phyloP scores from a whole-genome alignment of 2,888 invertebrate species.

The Bombylius major region DNA sequence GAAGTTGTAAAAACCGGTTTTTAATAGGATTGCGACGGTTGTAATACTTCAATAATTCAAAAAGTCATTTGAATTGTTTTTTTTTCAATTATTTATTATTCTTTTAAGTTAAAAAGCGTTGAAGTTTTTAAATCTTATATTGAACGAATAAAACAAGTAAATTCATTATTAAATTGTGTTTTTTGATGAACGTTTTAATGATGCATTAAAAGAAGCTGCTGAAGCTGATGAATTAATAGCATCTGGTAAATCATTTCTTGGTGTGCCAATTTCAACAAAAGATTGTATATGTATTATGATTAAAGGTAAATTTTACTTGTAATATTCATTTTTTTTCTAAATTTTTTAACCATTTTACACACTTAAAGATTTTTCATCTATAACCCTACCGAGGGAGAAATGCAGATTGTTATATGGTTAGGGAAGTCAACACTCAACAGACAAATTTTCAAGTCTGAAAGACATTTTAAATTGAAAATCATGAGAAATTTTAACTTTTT shows the following conservation, averaged over 20 bases:
- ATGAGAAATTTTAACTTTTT: too few relatives aligned
- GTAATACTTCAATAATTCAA: too few relatives aligned
- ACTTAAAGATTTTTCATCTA: not conserved
- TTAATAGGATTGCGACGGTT: too few relatives aligned
- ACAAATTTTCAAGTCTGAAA: too few relatives aligned
- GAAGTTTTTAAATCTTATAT: conserved; percentile 69
- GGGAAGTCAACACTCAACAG: too few relatives aligned
- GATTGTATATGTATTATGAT: conserved; percentile 75
- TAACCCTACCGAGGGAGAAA: too few relatives aligned
- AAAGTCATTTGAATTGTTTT: not conserved
- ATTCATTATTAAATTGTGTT: conserved; percentile 73
- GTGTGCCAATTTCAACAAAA: conserved; percentile 85
- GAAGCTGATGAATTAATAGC: conserved; percentile 59
- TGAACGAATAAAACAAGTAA: conserved; percentile 58
- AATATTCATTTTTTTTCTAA: too few relatives aligned
- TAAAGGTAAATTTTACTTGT: conserved; percentile 54
- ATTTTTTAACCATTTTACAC: too few relatives aligned
- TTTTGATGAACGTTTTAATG: conserved; percentile 66
- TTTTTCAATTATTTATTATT: not conserved
- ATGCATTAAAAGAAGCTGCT: conserved; percentile 65
- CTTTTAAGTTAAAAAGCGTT: conserved; percentile 53
- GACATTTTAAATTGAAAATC: too few relatives aligned
- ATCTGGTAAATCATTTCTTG: conserved; percentile 58
- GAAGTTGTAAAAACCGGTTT: too few relatives aligned
- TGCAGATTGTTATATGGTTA: too few relatives aligned